These are phyloP conservation scores for Eupithecia dodoneata DNA, from an alignment of 2,888 invertebrate genomes.

Conservation along the genomic window DNA sequence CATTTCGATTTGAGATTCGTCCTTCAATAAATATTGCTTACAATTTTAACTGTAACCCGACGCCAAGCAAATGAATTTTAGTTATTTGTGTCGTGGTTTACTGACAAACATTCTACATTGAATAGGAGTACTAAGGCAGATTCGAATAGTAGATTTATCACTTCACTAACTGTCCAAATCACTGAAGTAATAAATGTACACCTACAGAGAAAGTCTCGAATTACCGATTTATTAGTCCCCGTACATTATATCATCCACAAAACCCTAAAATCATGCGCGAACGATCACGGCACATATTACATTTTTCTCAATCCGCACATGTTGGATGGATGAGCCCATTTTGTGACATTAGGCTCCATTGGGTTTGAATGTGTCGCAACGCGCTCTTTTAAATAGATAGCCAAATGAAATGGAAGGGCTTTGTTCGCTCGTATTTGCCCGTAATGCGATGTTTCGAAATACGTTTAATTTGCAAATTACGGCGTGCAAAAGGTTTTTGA, in stretches of 20 bases:
- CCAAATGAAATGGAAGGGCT: constrained; percentile 82
- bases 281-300: constrained; percentile 65
- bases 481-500: constrained; percentile 26
- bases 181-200: background rate
- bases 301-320: constrained; percentile 71
- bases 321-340: constrained; percentile 71
- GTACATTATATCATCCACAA: background rate
- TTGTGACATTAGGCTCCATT: constrained; percentile 81
- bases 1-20: no score
- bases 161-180: background rate
- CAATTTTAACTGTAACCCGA: no score
- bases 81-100: no score
- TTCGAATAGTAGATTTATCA: background rate
- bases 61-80: no score
- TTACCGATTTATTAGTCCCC: background rate
- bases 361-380: constrained; percentile 77
- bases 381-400: constrained; percentile 80
- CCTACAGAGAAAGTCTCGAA: background rate
- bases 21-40: no score
- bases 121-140: no score
- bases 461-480: constrained; percentile 46
- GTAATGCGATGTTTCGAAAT: constrained; percentile 59
- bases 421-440: constrained; percentile 68
- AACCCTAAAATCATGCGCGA: constrained; percentile 58
- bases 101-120: no score